phyloP scores from a whole-genome alignment of 2,113 vertebrate genomes.

The Chiloscyllium plagiosum region DNA sequence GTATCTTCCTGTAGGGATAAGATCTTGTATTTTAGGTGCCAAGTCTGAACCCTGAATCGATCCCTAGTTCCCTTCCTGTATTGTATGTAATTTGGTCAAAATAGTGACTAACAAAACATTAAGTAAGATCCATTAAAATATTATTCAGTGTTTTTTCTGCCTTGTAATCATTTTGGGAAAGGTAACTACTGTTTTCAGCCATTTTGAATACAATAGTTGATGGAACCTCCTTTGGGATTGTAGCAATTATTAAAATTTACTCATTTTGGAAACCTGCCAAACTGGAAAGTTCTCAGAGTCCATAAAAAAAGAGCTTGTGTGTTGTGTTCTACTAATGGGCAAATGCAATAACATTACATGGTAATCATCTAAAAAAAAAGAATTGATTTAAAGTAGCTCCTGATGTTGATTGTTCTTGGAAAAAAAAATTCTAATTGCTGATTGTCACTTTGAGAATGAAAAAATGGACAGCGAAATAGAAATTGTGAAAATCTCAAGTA shows the following conservation, averaged over 20 bases:
- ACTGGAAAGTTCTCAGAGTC: neutral
- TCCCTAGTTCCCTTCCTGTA: neutral
- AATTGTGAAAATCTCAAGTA: neutral
- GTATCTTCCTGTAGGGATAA: neutral
- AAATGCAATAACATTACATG: neutral
- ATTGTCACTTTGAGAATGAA: neutral
- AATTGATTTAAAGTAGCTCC: neutral
- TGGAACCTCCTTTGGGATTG: neutral
- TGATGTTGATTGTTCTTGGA: neutral
- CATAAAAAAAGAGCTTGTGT: neutral
- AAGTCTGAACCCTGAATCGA: no score
- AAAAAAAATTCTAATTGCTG: neutral
- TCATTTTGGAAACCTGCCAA: neutral
- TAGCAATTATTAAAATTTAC: neutral
- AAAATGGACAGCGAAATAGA: neutral
- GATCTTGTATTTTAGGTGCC: neutral
- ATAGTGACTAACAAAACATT: neutral
- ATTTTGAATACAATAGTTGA: neutral
- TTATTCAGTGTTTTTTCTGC: neutral
- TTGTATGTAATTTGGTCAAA: neutral
- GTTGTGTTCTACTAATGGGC: neutral
- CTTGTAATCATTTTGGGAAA: neutral
- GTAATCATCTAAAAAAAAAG: neutral
- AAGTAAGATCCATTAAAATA: neutral
- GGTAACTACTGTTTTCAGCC: neutral